Base-by-base conservation (phyloP, 2,888 invertebrate species). In the Acrobasis repandana region DNA sequence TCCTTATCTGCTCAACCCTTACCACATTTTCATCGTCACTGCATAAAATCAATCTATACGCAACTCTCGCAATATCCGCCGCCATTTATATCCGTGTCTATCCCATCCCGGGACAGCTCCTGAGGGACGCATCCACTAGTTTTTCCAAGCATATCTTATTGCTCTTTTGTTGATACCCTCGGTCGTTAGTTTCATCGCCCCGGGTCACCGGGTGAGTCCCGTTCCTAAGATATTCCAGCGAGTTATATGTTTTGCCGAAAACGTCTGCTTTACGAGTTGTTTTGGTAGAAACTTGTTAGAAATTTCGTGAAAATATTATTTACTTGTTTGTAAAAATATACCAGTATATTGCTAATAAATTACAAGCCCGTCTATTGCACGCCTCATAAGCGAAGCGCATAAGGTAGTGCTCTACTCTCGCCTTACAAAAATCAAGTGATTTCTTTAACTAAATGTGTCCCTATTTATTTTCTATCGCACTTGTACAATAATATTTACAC, bases 111-210 rank as follows among this genome's bases (percentile, higher is more conserved):
- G 68, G 66, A 83, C 71, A 69, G 75, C 75, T 71, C 92, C 86
- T 90, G 47, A 61, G 92, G 88, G 92, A 79, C 75, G 66, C 74
- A 85, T 90, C 84, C 86, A 86, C 90, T 88, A 92, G 90, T 92
- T 92, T 89, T 91, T 90, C 90, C 90, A 84, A 89, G 92, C 92
- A 93, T 93, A 92, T 92, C 92, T 92, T 92, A 92, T 91, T 86
- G 92, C 90, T 82, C 92, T 86, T 92, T 90, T 91, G 92, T 92
- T 92, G 88, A 87, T 91, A 85, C 91, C 89, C 80, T 70, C 83
- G 87, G 80, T 84, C 86, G 91, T 93, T 93, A 90, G 86, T 90
- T 92, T 92, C 92, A 92, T 92, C 92, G 92, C 87, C 73, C 79
- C 84, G 86, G 88, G 84, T 83, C 82, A 78, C 73, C 67, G 74